Conservation (phyloP, 2,888 invertebrate genomes). For the Xestia sexstrigata region DNA sequence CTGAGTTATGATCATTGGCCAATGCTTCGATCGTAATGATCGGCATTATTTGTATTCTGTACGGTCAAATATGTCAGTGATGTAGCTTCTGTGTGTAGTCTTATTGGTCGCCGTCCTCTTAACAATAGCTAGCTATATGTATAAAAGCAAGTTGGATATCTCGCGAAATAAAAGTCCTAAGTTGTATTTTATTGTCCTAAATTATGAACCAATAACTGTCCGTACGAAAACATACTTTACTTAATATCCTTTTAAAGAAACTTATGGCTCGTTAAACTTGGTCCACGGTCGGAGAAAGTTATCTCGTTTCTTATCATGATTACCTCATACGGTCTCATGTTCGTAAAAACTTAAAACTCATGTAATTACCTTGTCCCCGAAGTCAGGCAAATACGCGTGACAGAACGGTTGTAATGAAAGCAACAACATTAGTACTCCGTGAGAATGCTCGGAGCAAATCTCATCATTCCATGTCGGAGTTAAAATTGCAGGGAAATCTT, state of each 20-base stretch:
- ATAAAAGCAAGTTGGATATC: not conserved
- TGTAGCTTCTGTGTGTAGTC: constrained; percentile 13
- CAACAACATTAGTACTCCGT: constrained; percentile 43
- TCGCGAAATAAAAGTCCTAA: not conserved
- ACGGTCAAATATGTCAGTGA: not conserved
- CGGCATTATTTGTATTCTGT: constrained; percentile 42
- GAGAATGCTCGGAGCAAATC: constrained; percentile 36
- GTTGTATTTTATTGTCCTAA: constrained; percentile 16
- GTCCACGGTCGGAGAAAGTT: constrained; percentile 50
- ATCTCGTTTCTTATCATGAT: constrained; percentile 56
- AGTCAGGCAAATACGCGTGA: constrained; percentile 41
- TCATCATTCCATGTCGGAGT: constrained; percentile 2
- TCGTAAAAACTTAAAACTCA: constrained; percentile 36
- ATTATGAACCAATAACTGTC: constrained; percentile 23
- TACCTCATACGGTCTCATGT: constrained; percentile 49
- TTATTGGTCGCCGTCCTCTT: not conserved
- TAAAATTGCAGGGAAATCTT: constrained; percentile 34
- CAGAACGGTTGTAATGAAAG: constrained; percentile 45
- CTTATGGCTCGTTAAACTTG: constrained; percentile 43
- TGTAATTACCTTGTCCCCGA: constrained; percentile 35
- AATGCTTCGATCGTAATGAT: constrained; percentile 54
- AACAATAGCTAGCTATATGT: not conserved
- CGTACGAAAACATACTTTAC: constrained; percentile 26
- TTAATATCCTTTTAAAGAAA: constrained; percentile 33
- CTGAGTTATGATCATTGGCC: constrained; percentile 65